Conservation (phyloP, 2,113 vertebrate genomes). For the Cheirogaleus medius region DNA sequence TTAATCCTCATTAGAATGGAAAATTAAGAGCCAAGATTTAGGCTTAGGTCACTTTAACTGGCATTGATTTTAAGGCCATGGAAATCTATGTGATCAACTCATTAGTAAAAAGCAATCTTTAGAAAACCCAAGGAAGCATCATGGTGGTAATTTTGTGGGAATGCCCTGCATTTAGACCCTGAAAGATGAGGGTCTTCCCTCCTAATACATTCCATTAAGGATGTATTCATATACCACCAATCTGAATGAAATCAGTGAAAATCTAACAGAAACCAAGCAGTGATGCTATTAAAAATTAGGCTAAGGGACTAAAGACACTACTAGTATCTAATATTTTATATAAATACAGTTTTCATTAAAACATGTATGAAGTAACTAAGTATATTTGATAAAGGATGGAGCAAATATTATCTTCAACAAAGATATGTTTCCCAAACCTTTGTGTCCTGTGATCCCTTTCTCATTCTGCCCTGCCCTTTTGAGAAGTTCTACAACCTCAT, state of each 20-base stretch:
- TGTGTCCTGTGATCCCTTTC: background rate
- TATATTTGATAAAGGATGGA: background rate
- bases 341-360: background rate
- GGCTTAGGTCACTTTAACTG: conserved; percentile 30
- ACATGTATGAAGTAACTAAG: conserved; percentile 26
- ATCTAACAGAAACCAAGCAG: background rate
- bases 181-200: background rate
- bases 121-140: background rate
- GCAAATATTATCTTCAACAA: background rate
- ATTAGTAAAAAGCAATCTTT: conserved; percentile 27
- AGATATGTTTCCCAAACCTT: background rate
- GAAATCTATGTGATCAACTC: background rate
- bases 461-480: background rate
- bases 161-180: background rate
- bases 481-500: background rate
- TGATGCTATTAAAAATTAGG: background rate
- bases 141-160: background rate
- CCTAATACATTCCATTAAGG: background rate
- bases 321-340: background rate
- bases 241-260: background rate
- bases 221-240: background rate
- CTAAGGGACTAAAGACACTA: background rate
- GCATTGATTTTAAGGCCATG: background rate
- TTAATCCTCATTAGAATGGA: conserved; percentile 32
- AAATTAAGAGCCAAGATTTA: conserved; percentile 29